A percentile compares a stretch with the other conserved stretches of the same genome.
Evolutionary conservation across 2,888 invertebrate genomes (phyloP).

Genomic region (Pyrochroa serraticornis): DNA sequence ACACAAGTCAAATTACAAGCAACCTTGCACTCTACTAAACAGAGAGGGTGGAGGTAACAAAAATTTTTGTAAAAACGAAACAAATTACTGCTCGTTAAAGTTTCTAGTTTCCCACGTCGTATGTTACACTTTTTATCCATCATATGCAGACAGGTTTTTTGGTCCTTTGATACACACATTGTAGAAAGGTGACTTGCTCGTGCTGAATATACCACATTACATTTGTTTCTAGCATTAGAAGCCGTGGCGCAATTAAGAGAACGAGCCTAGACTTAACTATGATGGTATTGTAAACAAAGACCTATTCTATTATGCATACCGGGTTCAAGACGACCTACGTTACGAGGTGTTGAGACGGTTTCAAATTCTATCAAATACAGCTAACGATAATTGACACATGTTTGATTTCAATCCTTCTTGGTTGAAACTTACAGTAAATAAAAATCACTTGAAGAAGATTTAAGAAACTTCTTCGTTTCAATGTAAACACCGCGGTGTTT

Average conservation of each 20-base stretch:
- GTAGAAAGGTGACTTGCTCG: too few relatives aligned
- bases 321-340: conserved; percentile 14
- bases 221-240: conserved; percentile 23
- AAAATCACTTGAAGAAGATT: too few relatives aligned
- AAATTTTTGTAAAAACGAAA: too few relatives aligned
- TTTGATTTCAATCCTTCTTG: conserved; percentile 13
- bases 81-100: too few relatives aligned
- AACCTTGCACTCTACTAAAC: too few relatives aligned
- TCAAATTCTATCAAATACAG: conserved; percentile 1
- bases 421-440: neutral
- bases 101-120: too few relatives aligned
- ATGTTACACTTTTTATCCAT: too few relatives aligned
- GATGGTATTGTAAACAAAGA: conserved; percentile 28
- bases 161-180: too few relatives aligned
- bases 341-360: conserved; percentile 19
- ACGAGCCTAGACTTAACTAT: conserved; percentile 24
- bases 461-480: conserved; percentile 24
- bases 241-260: conserved; percentile 25
- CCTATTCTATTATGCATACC: conserved; percentile 25
- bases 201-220: too few relatives aligned
- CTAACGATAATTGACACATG: conserved; percentile 11
- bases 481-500: conserved; percentile 24
- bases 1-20: too few relatives aligned
- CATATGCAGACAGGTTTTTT: too few relatives aligned
- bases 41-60: too few relatives aligned